Evolutionary conservation across 2,113 vertebrate species (phyloP).

Genomic region (Dicrurus megarhynchus): DNA sequence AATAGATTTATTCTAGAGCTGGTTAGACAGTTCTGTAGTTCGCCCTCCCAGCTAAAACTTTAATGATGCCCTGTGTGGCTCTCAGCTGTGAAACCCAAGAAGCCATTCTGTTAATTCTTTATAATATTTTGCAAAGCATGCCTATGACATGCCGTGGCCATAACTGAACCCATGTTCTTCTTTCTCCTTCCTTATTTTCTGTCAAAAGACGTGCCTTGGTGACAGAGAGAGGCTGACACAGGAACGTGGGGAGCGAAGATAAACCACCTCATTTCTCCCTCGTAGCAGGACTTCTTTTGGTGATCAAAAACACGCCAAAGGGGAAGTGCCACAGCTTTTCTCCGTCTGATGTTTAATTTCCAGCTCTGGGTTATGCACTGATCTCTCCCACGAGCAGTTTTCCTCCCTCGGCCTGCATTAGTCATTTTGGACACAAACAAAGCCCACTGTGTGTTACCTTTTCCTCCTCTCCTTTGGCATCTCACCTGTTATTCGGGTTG

Average conservation of each 20-base stretch:
- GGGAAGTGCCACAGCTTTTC: not conserved
- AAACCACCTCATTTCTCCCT: not conserved
- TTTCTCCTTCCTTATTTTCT: slow-evolving; percentile 8
- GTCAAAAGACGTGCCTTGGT: not conserved
- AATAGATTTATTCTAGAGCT: not conserved
- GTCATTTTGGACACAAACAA: not conserved
- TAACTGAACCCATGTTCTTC: not conserved
- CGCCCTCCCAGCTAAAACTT: not conserved
- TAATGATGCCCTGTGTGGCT: not conserved
- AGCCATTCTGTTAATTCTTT: not conserved
- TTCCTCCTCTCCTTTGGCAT: not conserved
- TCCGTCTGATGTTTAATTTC: not conserved
- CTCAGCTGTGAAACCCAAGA: not conserved
- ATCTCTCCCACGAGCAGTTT: not conserved
- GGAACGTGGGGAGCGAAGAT: not conserved
- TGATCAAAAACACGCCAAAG: not conserved
- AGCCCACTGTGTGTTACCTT: not conserved
- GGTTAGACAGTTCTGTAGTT: not conserved
- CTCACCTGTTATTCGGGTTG: not conserved
- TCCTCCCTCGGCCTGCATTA: not conserved
- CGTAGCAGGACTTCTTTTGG: not conserved
- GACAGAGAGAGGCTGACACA: not conserved
- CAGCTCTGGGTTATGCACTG: not conserved
- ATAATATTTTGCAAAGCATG: not conserved
- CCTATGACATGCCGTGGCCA: not conserved